These are phyloP conservation scores for Centropyge bicolor DNA, from an alignment of 2,797 vertebrate species.

Conservation along the genomic window DNA sequence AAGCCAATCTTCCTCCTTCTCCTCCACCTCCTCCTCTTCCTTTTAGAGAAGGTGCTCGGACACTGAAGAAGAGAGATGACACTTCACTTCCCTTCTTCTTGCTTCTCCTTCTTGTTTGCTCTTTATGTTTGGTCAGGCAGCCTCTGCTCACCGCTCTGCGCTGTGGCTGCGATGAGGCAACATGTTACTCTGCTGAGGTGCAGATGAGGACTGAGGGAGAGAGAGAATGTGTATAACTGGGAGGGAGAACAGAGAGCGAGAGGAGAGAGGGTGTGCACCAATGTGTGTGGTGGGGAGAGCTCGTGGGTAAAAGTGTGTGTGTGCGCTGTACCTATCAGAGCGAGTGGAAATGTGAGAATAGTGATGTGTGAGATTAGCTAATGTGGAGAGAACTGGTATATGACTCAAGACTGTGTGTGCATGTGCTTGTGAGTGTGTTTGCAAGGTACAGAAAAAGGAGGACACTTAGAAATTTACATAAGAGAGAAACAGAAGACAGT, in stretches of 20 bases:
- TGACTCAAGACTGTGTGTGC: slow-evolving; percentile 51
- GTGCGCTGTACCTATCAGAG: slow-evolving; percentile 45
- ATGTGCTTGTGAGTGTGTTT: slow-evolving; percentile 13
- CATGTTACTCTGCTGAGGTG: slow-evolving; percentile 76
- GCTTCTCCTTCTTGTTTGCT: slow-evolving; percentile 31
- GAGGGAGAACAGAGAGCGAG: slow-evolving; percentile 63
- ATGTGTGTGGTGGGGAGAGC: slow-evolving; percentile 57
- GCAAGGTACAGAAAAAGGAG: slow-evolving; percentile 40
- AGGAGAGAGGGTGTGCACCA: slow-evolving; percentile 66
- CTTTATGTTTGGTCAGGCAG: slow-evolving; percentile 45
- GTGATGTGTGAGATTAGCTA: slow-evolving; percentile 63
- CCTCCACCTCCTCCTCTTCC: slow-evolving; percentile 34
- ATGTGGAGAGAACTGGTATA: slow-evolving; percentile 46
- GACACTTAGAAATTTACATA: slow-evolving; percentile 42
- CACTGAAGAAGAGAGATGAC: slow-evolving; percentile 38
- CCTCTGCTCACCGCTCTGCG: slow-evolving; percentile 45
- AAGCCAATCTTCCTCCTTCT: slow-evolving; percentile 24
- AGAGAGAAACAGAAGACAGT: slow-evolving; percentile 39
- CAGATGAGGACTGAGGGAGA: slow-evolving; percentile 76
- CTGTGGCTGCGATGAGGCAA: slow-evolving; percentile 61
- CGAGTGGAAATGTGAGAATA: slow-evolving; percentile 60
- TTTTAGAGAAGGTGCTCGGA: slow-evolving; percentile 32
- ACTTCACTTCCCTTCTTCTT: slow-evolving; percentile 15
- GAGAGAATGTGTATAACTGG: slow-evolving; percentile 56
- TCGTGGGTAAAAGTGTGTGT: slow-evolving; percentile 47